Evolutionary conservation across 2,888 invertebrate species (phyloP).

Genomic region (Galerucella nymphaeae): DNA sequence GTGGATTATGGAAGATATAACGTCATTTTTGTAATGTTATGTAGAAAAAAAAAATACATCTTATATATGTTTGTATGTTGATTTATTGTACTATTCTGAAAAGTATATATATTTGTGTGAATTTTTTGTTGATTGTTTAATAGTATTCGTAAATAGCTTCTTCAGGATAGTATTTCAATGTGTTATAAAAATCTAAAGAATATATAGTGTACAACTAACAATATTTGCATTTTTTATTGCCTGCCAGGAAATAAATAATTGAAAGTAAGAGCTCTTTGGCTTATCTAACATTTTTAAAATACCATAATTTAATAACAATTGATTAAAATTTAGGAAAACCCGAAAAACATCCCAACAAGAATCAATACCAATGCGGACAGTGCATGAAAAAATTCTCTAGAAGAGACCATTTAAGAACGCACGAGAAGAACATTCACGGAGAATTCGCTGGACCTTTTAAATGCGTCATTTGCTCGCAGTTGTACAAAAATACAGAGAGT

Average conservation of each 20-base stretch:
- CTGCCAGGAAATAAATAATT: slow-evolving; percentile 41
- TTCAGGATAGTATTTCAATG: slow-evolving; percentile 12
- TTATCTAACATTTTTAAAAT: slow-evolving; percentile 8
- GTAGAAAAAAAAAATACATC: background rate
- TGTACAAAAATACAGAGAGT: slow-evolving; percentile 66
- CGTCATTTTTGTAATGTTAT: background rate
- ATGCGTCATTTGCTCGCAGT: slow-evolving; percentile 63
- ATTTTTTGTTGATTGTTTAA: no score
- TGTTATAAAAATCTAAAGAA: background rate
- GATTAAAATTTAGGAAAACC: slow-evolving; percentile 59
- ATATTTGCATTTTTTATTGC: slow-evolving; percentile 37
- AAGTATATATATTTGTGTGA: no score
- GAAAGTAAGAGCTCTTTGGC: slow-evolving; percentile 50
- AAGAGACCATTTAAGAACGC: slow-evolving; percentile 64
- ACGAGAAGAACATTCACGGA: slow-evolving; percentile 66
- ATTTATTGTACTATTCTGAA: background rate
- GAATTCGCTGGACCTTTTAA: slow-evolving; percentile 65
- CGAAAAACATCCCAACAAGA: slow-evolving; percentile 54
- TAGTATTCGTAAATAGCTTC: background rate
- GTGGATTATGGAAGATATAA: slow-evolving; percentile 56
- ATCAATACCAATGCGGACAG: slow-evolving; percentile 61
- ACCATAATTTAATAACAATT: slow-evolving; percentile 6
- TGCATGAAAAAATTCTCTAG: slow-evolving; percentile 63
- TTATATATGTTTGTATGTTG: background rate
- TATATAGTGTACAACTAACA: slow-evolving; percentile 29